These are phyloP conservation scores for Spisula subtruncata DNA, from an alignment of 2,888 invertebrate genomes.

Conservation along the genomic window DNA sequence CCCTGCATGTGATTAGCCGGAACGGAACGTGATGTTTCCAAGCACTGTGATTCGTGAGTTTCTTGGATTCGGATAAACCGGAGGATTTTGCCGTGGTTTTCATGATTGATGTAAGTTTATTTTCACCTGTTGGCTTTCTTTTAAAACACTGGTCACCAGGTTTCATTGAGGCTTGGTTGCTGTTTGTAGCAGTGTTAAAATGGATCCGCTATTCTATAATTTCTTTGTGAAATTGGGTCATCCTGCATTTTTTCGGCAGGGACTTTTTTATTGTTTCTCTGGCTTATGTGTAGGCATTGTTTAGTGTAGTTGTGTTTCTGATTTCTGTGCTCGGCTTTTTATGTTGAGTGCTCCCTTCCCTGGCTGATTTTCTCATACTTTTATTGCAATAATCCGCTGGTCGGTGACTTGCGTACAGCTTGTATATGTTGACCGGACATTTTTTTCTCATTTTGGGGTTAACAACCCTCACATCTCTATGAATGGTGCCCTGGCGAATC, in stretches of 20 bases:
- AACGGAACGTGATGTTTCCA: constrained; percentile 54
- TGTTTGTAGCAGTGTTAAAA: constrained; percentile 61
- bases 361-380: too few species aligned
- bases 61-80: constrained; percentile 31
- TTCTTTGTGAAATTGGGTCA: too few species aligned
- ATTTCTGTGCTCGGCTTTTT: too few species aligned
- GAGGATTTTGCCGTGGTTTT: constrained; percentile 39
- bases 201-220: too few species aligned
- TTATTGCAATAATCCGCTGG: constrained; percentile 40
- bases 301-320: too few species aligned
- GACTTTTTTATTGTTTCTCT: too few species aligned
- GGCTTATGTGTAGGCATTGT: too few species aligned
- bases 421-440: constrained; percentile 49
- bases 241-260: too few species aligned
- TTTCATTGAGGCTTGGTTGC: constrained; percentile 35
- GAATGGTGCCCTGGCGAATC: constrained; percentile 57
- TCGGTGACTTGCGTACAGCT: constrained; percentile 42
- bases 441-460: constrained; percentile 61
- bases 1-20: constrained; percentile 52
- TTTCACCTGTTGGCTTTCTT: constrained; percentile 44
- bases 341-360: too few species aligned
- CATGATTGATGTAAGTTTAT: constrained; percentile 51
- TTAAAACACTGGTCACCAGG: constrained; percentile 50
- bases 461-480: constrained; percentile 53
- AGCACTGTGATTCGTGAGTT: constrained; percentile 56